A percentile compares a stretch with the other conserved stretches of the same genome.
These are phyloP conservation scores for Platichthys stellatus DNA, from an alignment of 2,113 vertebrate species.

Conservation along the genomic window DNA sequence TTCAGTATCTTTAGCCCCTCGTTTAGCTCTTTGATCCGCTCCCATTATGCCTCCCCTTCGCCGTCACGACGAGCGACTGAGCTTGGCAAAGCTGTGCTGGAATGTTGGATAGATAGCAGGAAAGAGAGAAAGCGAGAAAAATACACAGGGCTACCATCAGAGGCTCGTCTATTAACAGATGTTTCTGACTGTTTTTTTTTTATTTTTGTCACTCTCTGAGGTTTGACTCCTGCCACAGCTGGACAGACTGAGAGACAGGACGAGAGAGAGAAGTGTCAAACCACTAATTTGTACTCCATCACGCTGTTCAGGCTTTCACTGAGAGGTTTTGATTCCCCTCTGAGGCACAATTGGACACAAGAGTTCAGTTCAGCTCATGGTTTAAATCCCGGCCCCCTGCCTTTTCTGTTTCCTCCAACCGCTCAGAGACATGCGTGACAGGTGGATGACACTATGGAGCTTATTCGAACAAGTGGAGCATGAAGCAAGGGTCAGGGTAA, in stretches of 20 bases:
- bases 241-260: constrained; percentile 1
- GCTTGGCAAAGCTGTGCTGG: constrained; percentile 71
- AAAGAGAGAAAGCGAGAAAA: constrained; percentile 22
- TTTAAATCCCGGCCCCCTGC: constrained; percentile 13
- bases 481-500: background rate
- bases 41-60: constrained; percentile 72
- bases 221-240: constrained; percentile 30
- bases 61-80: constrained; percentile 58
- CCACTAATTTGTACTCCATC: constrained; percentile 15
- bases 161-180: constrained; percentile 60
- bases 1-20: constrained; percentile 80
- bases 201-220: background rate
- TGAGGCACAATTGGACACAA: background rate
- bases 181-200: constrained; percentile 39
- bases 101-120: constrained; percentile 61
- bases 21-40: constrained; percentile 82
- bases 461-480: background rate
- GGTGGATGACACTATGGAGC: background rate
- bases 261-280: background rate
- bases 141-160: constrained; percentile 35
- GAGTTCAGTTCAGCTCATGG: no score
- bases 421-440: constrained; percentile 1
- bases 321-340: constrained; percentile 1
- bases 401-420: background rate
- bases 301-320: background rate